Percentiles rank a stretch among this genome's conserved stretches.
Evolutionary conservation across 92 coral and sea anemone genomes (phyloP).

Genomic region (Zoanthus solanderi): DNA sequence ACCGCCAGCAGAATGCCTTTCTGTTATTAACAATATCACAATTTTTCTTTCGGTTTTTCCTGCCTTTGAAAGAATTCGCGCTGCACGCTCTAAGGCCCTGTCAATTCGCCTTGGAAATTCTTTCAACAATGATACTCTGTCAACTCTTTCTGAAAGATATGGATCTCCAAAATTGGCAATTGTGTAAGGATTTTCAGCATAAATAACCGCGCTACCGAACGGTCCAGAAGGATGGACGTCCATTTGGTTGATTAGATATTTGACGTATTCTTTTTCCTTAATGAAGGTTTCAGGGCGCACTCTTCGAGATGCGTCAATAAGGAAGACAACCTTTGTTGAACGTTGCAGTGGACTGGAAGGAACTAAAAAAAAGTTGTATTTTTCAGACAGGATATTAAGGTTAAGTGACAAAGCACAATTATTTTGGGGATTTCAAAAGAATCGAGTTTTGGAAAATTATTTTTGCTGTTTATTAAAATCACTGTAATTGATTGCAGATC

Average conservation of each 20-base stretch:
- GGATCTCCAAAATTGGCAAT: slow-evolving; percentile 43
- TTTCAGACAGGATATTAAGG: background rate
- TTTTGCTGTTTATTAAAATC: too few species aligned
- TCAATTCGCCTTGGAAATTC: slow-evolving; percentile 71
- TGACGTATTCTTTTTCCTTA: slow-evolving; percentile 47
- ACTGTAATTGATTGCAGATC: too few species aligned
- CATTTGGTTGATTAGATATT: slow-evolving; percentile 11
- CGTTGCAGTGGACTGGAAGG: slow-evolving; percentile 22
- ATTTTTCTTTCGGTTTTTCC: slow-evolving; percentile 68
- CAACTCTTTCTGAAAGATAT: slow-evolving; percentile 37
- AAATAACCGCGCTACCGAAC: slow-evolving; percentile 60
- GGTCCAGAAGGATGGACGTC: slow-evolving; percentile 30
- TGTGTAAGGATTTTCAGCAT: slow-evolving; percentile 66
- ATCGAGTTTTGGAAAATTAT: background rate
- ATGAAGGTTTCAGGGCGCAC: slow-evolving; percentile 25
- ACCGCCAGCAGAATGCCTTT: slow-evolving; percentile 30
- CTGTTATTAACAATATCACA: slow-evolving; percentile 67
- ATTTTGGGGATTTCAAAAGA: background rate
- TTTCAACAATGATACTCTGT: slow-evolving; percentile 64
- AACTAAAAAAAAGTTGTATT: background rate
- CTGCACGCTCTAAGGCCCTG: slow-evolving; percentile 72
- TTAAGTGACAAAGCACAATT: too few species aligned
- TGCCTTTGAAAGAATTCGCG: slow-evolving; percentile 50
- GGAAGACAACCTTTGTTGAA: slow-evolving; percentile 16
- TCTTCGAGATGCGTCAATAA: slow-evolving; percentile 13